Percentiles rank a stretch among this genome's conserved stretches.
These are phyloP conservation scores for Myodes glareolus DNA, from an alignment of 2,113 vertebrate genomes.

Conservation along the genomic window DNA sequence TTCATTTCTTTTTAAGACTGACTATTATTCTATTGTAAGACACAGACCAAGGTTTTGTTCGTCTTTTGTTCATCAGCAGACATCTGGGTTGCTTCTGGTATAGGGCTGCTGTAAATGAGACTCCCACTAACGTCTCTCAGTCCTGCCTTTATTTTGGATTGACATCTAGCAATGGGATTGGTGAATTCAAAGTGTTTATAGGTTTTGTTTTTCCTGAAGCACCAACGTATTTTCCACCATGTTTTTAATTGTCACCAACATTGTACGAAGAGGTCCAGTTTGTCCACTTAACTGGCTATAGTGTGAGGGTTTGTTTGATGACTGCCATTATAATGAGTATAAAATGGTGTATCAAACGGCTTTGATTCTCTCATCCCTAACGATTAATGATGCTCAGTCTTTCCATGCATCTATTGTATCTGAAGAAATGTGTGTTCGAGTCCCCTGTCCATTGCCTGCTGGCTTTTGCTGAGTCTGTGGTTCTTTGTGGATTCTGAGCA, in stretches of 20 bases:
- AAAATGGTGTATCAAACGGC: not conserved
- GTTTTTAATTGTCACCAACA: not conserved
- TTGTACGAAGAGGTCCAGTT: not conserved
- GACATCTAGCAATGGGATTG: not conserved
- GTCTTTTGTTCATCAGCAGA: not conserved
- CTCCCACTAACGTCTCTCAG: not conserved
- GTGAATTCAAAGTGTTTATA: not conserved
- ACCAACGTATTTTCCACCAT: not conserved
- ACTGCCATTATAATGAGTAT: not conserved
- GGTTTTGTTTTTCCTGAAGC: not conserved
- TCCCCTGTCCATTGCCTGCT: not conserved
- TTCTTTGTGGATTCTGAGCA: not conserved
- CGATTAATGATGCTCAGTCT: not conserved
- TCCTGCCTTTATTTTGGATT: not conserved
- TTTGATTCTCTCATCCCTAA: constrained; percentile 18
- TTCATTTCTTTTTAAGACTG: not conserved
- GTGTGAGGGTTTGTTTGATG: not conserved
- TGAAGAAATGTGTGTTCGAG: constrained; percentile 2
- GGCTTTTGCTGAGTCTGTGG: not conserved
- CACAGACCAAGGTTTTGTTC: not conserved
- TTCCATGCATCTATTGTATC: not conserved
- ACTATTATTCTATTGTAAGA: not conserved
- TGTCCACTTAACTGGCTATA: not conserved
- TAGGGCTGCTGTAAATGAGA: not conserved
- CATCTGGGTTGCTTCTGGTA: not conserved